phyloP scores from a whole-genome alignment of 2,797 vertebrate genomes.

The Garrulus glandarius region DNA sequence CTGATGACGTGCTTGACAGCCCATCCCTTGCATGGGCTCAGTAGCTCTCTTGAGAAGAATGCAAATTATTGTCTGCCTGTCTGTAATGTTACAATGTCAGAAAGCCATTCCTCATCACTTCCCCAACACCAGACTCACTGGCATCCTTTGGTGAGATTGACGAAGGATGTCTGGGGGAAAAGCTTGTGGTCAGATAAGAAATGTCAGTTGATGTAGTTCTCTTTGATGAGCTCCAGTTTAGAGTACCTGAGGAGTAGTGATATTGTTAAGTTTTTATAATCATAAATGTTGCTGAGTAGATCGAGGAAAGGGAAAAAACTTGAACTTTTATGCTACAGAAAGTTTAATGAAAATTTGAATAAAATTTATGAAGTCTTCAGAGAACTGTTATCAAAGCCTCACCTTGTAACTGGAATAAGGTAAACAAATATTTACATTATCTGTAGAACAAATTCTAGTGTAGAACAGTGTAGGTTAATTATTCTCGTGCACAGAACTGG shows the following conservation, averaged over 20 bases:
- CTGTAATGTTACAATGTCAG: background rate
- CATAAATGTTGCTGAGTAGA: background rate
- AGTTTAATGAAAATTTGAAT: background rate
- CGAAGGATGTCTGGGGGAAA: background rate
- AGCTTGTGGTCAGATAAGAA: background rate
- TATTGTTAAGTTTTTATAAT: background rate
- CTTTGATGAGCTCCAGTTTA: background rate
- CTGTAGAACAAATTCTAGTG: background rate
- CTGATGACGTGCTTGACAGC: background rate
- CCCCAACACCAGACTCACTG: background rate
- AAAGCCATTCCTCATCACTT: background rate
- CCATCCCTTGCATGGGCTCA: background rate
- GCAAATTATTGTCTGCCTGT: background rate
- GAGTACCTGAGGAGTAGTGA: background rate
- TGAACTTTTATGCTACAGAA: background rate
- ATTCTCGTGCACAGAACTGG: background rate
- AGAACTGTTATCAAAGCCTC: background rate
- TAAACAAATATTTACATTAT: background rate
- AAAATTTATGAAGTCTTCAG: background rate
- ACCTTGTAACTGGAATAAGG: background rate
- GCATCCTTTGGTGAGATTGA: background rate
- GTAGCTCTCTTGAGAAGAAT: background rate
- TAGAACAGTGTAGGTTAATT: background rate
- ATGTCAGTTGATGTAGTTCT: background rate
- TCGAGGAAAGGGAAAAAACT: background rate